Base-by-base conservation (phyloP, 2,797 vertebrate species). In the Pseudopleuronectes americanus region DNA sequence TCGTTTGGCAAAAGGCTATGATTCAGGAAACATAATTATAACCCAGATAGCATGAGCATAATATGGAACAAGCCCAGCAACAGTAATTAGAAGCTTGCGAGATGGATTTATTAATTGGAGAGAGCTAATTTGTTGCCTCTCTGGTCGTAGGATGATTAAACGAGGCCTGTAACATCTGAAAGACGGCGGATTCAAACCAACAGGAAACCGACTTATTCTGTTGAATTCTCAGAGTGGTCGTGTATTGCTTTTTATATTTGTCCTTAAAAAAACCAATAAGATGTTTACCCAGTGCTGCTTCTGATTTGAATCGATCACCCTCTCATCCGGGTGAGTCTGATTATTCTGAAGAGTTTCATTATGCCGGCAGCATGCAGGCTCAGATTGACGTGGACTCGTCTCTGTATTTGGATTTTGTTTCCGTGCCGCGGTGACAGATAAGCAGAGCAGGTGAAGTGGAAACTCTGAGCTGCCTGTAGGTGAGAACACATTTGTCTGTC, bases 51-150 rank as follows among this genome's bases (percentile, higher is more conserved):
- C 63, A 75, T 71, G 64, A 87, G 70, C 70, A 79, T 75, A 84
- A 77, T 72, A 76, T 80, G 81, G 75, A 91, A 85, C 77, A 75
- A 83, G 68, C 78, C 80, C 81, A 87, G 75, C 56, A 84, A 87
- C 60, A 68, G 76, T 86, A 81, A 90, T 90, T 82, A 87, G 71
- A 73, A 74, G 74, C 77, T 84, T 71, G 86, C 76, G 67, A 66
- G 76, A 81, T 76, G 68, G 45, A 56, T 75, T 56, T 73, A 62
- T 72, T 86, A 88, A 89, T 73, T 85, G 68, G 75, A 83, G 76
- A 57, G 52, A 82, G 76, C 57, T 85, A 77, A 87, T 87, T 61
- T 83, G 74, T 77, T 84, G 74, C 85, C 62, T 72, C 66, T 65
- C 24, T 59, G 63, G 57, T 80, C 71, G 72, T 77, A 75, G 71